phyloP scores from a whole-genome alignment of 1,140 invertebrate species.

The Notospermus geniculatus region DNA sequence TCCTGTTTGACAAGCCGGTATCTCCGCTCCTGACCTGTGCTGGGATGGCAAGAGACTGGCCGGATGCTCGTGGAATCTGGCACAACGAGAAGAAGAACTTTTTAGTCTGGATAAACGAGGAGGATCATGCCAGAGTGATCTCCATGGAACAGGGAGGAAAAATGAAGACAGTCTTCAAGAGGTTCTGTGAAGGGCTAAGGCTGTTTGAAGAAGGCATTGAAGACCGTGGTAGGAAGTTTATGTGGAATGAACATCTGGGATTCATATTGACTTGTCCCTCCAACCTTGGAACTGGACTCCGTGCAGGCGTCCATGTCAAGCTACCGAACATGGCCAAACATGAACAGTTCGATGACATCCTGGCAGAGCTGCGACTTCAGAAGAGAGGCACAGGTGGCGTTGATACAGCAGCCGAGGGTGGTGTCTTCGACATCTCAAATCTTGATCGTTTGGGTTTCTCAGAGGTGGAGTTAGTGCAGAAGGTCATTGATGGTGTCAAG shows the following conservation, averaged over 20 bases:
- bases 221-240: slow-evolving; percentile 13
- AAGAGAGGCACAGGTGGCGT: slow-evolving; percentile 56
- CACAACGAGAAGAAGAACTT: slow-evolving; percentile 89
- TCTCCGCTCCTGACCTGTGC: slow-evolving; percentile 16
- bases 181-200: slow-evolving; percentile 16
- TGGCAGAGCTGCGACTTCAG: slow-evolving; percentile 88
- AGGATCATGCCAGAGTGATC: slow-evolving; percentile 92
- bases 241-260: slow-evolving; percentile 22
- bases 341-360: slow-evolving; percentile 88
- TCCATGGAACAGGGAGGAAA: slow-evolving; percentile 93
- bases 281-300: slow-evolving; percentile 95
- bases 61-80: slow-evolving; percentile 22
- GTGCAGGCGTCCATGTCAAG: slow-evolving; percentile 97
- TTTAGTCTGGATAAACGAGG: slow-evolving; percentile 95
- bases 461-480: slow-evolving; percentile 12
- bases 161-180: slow-evolving; percentile 14
- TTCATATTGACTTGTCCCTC: slow-evolving; percentile 79
- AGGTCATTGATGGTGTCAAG: slow-evolving; percentile 21
- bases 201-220: slow-evolving; percentile 10
- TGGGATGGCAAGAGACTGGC: slow-evolving; percentile 21
- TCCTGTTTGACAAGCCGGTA: slow-evolving; percentile 19
- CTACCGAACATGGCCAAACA: slow-evolving; percentile 83
- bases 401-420: slow-evolving; percentile 9
- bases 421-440: slow-evolving; percentile 24
- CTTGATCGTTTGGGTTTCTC: slow-evolving; percentile 9